Percentiles rank a stretch among this genome's conserved stretches.
Evolutionary conservation across 2,113 vertebrate species (phyloP).

Genomic region (Microcebus ravelobensis): DNA sequence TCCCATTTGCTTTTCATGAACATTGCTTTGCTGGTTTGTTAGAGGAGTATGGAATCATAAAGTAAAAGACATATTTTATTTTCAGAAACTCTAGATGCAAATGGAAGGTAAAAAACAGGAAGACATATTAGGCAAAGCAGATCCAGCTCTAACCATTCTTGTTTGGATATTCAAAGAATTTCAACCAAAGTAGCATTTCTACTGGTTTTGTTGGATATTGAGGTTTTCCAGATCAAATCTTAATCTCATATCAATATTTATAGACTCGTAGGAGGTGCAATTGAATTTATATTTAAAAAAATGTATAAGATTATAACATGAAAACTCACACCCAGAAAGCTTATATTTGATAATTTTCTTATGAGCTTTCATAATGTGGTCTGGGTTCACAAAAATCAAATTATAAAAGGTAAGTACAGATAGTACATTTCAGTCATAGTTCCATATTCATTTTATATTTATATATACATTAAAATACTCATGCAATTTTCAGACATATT

Average conservation of each 20-base stretch:
- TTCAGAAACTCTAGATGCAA: neutral
- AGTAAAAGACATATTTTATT: neutral
- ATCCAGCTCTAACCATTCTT: neutral
- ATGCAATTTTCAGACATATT: neutral
- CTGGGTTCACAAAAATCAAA: constrained; percentile 20
- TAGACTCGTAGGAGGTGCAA: neutral
- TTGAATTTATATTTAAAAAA: neutral
- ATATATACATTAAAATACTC: neutral
- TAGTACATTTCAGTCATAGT: neutral
- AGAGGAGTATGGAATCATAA: neutral
- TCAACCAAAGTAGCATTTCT: neutral
- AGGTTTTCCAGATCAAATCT: neutral
- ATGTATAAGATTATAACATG: neutral
- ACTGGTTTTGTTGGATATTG: neutral
- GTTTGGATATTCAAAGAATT: neutral
- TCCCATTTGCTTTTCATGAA: neutral
- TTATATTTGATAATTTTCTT: constrained; percentile 6
- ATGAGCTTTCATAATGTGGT: neutral
- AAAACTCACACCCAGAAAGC: neutral
- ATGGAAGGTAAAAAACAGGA: neutral
- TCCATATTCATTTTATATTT: neutral
- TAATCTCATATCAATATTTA: constrained; percentile 22
- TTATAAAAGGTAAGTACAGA: neutral
- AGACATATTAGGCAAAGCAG: neutral
- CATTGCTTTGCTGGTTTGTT: neutral